phyloP scores from a whole-genome alignment of 2,113 vertebrate genomes.

The Chrysemys picta region DNA sequence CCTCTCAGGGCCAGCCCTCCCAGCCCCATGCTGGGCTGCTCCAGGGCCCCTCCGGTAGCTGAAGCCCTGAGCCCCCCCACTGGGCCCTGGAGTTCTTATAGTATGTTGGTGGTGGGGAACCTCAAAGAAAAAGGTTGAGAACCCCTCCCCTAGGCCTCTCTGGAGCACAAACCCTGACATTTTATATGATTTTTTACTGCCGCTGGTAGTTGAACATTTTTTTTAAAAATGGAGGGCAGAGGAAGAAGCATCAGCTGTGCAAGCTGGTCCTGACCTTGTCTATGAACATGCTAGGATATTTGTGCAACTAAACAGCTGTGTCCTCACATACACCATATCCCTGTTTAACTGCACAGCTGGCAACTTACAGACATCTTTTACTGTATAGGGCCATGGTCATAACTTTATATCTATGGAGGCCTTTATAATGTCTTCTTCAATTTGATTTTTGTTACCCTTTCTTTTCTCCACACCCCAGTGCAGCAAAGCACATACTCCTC shows the following conservation, averaged over 20 bases:
- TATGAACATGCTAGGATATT: not conserved
- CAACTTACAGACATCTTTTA: not conserved
- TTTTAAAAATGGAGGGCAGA: rapidly evolving
- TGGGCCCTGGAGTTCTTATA: not conserved
- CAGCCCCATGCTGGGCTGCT: too few species aligned
- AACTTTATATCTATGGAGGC: not conserved
- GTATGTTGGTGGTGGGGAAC: too few species aligned
- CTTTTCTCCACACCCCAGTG: too few species aligned
- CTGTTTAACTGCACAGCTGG: not conserved
- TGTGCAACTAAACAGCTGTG: not conserved
- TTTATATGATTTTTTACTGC: not conserved
- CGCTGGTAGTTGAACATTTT: not conserved
- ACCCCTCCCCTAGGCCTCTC: too few species aligned
- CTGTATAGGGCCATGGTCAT: not conserved
- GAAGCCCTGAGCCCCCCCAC: too few species aligned
- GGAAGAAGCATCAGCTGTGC: not conserved
- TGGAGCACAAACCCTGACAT: not conserved
- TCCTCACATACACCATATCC: not conserved
- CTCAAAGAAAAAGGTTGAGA: too few species aligned
- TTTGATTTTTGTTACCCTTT: too few species aligned
- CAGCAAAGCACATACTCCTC: too few species aligned
- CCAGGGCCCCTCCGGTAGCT: too few species aligned
- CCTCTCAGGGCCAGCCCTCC: too few species aligned
- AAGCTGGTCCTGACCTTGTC: not conserved
- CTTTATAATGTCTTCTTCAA: not conserved